phyloP scores from a whole-genome alignment of 2,113 vertebrate species.

The Phoenicopterus ruber region DNA sequence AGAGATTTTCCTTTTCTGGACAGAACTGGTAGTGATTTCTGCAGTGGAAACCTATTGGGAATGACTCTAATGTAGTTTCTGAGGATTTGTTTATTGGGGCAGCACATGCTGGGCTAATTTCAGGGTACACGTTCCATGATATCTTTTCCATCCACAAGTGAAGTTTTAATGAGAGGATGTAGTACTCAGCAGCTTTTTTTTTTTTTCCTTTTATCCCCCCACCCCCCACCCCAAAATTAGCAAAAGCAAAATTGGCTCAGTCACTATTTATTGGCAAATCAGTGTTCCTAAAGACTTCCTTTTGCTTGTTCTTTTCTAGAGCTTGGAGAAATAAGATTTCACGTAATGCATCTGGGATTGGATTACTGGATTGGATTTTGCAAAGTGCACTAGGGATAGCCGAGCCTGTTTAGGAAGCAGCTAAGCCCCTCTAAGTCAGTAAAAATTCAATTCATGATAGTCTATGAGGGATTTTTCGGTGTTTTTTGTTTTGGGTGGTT shows the following conservation, averaged over 20 bases:
- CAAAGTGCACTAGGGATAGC: constrained; percentile 22
- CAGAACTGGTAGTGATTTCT: constrained; percentile 31
- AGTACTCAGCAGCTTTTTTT: neutral
- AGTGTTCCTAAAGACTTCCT: constrained; percentile 37
- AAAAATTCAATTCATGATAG: constrained; percentile 26
- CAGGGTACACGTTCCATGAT: neutral
- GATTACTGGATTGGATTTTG: constrained; percentile 58
- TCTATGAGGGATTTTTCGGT: neutral
- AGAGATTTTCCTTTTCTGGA: constrained; percentile 26
- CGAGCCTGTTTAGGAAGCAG: constrained; percentile 43
- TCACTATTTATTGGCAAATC: constrained; percentile 57
- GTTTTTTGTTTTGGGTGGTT: neutral
- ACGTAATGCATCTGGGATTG: constrained; percentile 50
- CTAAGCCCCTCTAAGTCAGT: constrained; percentile 39
- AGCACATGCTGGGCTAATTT: constrained; percentile 53
- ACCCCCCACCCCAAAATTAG: neutral
- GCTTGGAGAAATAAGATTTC: constrained; percentile 61
- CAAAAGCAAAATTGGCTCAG: neutral
- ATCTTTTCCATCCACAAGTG: neutral
- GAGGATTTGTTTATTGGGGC: constrained; percentile 45
- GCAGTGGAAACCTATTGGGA: neutral
- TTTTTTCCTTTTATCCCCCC: too few species aligned
- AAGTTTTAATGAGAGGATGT: neutral
- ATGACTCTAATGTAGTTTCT: constrained; percentile 17
- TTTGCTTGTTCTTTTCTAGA: constrained; percentile 43